A percentile compares a stretch with the other conserved stretches of the same genome.
These are phyloP conservation scores for Kryptopterus vitreolus DNA, from an alignment of 2,797 vertebrate genomes.

Conservation along the genomic window DNA sequence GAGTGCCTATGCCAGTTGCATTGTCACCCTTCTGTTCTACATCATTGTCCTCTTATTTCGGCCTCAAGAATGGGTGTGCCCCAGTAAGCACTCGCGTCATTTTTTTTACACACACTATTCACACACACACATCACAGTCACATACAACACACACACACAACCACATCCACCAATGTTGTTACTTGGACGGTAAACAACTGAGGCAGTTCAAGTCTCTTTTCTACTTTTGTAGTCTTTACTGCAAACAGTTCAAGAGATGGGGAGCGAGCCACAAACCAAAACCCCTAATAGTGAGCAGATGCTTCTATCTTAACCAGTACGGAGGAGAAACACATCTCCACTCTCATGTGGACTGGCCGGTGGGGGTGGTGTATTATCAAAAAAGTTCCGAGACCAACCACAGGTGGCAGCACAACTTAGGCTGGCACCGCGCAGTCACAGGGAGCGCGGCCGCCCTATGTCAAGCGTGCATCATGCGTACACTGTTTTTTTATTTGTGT, in stretches of 20 bases:
- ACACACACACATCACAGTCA: constrained; percentile 13
- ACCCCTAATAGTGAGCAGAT: not conserved
- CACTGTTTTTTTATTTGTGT: not conserved
- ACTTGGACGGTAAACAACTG: constrained; percentile 10
- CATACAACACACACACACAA: no score
- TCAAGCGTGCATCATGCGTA: no score
- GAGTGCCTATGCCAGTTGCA: constrained; percentile 32
- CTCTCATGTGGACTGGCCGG: no score
- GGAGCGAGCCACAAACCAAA: not conserved
- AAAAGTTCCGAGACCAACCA: no score
- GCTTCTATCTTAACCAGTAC: not conserved
- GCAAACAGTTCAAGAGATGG: no score
- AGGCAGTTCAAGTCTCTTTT: not conserved
- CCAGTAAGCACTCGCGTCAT: constrained; percentile 24
- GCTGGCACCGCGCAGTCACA: no score
- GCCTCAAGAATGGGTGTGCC: constrained; percentile 38
- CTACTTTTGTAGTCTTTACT: not conserved
- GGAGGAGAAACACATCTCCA: no score
- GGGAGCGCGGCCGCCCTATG: no score
- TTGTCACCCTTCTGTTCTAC: constrained; percentile 31
- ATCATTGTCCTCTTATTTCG: constrained; percentile 39
- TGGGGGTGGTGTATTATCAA: no score
- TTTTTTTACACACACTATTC: no score
- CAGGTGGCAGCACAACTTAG: no score
- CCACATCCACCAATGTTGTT: no score